Evolutionary conservation across 2,888 invertebrate species (phyloP).

Genomic region (Crioceris asparagi): DNA sequence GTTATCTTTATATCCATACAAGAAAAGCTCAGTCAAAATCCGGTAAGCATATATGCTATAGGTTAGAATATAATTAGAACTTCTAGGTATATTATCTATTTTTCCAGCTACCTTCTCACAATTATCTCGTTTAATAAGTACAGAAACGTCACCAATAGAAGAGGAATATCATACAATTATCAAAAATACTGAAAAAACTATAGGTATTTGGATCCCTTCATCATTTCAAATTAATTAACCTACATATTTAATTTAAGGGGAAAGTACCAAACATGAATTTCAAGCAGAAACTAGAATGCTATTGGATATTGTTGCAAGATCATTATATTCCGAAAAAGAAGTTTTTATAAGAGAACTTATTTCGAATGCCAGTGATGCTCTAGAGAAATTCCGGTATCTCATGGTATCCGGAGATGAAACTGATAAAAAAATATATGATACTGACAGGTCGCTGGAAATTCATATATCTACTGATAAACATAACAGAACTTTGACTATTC

Average conservation of each 20-base stretch:
- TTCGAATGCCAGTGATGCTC: slow-evolving; percentile 94
- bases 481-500: slow-evolving; percentile 71
- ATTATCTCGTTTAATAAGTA: slow-evolving; percentile 18
- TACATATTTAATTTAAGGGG: slow-evolving; percentile 36
- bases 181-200: slow-evolving; percentile 48
- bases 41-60: no score
- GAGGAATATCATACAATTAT: slow-evolving; percentile 49
- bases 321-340: slow-evolving; percentile 95
- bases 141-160: slow-evolving; percentile 32
- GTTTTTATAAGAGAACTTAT: slow-evolving; percentile 93
- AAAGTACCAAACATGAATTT: slow-evolving; percentile 68
- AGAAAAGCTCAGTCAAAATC: no score
- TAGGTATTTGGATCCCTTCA: slow-evolving; percentile 35
- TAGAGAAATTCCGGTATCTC: slow-evolving; percentile 85
- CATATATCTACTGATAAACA: slow-evolving; percentile 82
- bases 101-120: no score
- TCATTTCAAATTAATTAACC: background rate
- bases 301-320: slow-evolving; percentile 92
- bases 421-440: slow-evolving; percentile 41
- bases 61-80: no score
- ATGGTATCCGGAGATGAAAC: slow-evolving; percentile 45
- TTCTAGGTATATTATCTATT: no score
- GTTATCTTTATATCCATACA: no score
- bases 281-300: slow-evolving; percentile 95
- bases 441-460: slow-evolving; percentile 70